Conservation (phyloP, 2,888 invertebrate species). For the Diloba caeruleocephala region DNA sequence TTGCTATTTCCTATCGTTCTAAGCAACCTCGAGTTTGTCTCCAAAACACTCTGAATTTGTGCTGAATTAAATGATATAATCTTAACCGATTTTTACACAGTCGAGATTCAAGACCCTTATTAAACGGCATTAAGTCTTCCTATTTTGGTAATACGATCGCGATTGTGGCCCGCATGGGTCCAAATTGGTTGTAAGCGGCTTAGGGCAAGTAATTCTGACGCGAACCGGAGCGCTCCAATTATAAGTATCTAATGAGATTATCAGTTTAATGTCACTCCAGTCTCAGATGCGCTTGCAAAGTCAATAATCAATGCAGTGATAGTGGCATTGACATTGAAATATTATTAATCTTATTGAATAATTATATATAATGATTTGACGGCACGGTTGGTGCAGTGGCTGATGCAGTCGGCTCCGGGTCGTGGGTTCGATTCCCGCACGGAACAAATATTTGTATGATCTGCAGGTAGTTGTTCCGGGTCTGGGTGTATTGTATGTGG, state of each 20-base stretch:
- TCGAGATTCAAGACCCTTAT: constrained; percentile 29
- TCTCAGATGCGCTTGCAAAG: constrained; percentile 31
- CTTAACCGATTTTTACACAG: constrained; percentile 8
- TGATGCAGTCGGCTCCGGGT: too few relatives aligned
- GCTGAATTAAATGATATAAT: constrained; percentile 35
- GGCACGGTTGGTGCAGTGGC: too few relatives aligned
- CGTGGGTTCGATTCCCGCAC: too few relatives aligned
- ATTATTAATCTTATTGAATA: constrained; percentile 27
- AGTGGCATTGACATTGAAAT: constrained; percentile 22
- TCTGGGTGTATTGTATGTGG: too few relatives aligned
- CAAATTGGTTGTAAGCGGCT: constrained; percentile 65
- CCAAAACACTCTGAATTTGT: constrained; percentile 7
- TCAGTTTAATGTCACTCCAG: constrained; percentile 55
- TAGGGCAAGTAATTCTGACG: constrained; percentile 61
- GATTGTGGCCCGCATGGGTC: constrained; percentile 47
- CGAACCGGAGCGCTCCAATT: constrained; percentile 54
- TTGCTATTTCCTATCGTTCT: constrained; percentile 35
- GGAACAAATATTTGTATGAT: too few relatives aligned
- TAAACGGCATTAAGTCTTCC: constrained; percentile 49
- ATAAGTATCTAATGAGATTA: constrained; percentile 63
- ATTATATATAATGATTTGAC: too few relatives aligned
- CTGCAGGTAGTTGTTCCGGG: too few relatives aligned
- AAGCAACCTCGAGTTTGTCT: constrained; percentile 32
- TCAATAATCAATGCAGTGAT: constrained; percentile 13
- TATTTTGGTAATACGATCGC: constrained; percentile 52